phyloP scores from a whole-genome alignment of 2,113 vertebrate species.

The Bolborhynchus lineola region DNA sequence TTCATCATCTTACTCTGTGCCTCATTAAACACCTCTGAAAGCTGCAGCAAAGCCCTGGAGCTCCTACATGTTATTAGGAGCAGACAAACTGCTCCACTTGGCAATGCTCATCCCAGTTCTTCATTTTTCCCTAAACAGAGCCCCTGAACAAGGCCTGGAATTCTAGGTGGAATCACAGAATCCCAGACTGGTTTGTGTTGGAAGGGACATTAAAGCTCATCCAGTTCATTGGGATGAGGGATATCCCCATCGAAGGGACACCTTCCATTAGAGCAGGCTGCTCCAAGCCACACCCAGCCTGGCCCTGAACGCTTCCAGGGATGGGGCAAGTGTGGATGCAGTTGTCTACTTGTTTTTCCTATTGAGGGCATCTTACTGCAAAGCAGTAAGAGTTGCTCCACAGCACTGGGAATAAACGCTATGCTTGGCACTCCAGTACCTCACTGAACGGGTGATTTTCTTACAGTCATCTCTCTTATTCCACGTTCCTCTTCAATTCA shows the following conservation, averaged over 20 bases:
- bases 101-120: not conserved
- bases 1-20: not conserved
- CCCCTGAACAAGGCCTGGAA: not conserved
- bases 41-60: not conserved
- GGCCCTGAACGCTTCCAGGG: not conserved
- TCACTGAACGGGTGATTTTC: not conserved
- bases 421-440: too few species aligned
- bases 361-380: not conserved
- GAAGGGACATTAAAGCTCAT: not conserved
- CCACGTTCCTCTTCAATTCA: not conserved
- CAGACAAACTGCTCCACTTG: conserved; percentile 12
- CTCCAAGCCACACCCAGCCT: not conserved
- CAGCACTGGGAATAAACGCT: not conserved
- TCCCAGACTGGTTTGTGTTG: not conserved
- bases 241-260: not conserved
- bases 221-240: not conserved
- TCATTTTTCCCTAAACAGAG: not conserved
- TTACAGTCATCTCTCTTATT: not conserved
- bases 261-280: not conserved
- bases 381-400: not conserved
- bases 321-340: not conserved
- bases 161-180: not conserved
- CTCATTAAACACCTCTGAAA: conserved; percentile 40
- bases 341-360: not conserved
- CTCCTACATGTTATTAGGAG: not conserved